Percentiles rank a stretch among this genome's conserved stretches.
phyloP scores from a whole-genome alignment of 2,113 vertebrate genomes.

The Protobothrops mucrosquamatus region DNA sequence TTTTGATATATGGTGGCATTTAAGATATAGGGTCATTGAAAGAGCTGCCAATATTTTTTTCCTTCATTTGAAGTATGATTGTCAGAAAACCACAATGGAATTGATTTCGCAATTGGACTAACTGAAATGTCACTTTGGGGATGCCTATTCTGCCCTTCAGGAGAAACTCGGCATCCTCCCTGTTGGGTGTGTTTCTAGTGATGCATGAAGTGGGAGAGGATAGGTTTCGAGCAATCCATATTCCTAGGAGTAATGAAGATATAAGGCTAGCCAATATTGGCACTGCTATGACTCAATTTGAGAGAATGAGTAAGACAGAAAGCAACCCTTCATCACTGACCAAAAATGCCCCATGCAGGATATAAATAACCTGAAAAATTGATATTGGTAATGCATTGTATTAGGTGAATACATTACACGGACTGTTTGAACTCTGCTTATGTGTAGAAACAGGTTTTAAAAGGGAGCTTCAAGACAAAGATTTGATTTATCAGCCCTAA shows the following conservation, averaged over 20 bases:
- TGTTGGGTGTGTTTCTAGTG: neutral
- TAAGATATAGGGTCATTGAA: slow-evolving; percentile 21
- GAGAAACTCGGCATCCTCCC: neutral
- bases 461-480: neutral
- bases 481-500: slow-evolving; percentile 3
- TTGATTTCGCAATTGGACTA: slow-evolving; percentile 8
- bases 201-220: neutral
- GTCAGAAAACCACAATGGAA: slow-evolving; percentile 3
- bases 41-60: slow-evolving; percentile 1
- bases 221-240: neutral
- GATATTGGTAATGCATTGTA: slow-evolving; percentile 11
- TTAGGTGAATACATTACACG: slow-evolving; percentile 10
- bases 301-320: slow-evolving; percentile 23
- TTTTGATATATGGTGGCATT: slow-evolving; percentile 26
- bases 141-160: neutral
- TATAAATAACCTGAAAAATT: slow-evolving; percentile 42
- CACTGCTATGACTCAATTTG: slow-evolving; percentile 17
- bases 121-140: neutral
- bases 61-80: slow-evolving; percentile 30
- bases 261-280: slow-evolving; percentile 9
- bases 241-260: slow-evolving; percentile 29
- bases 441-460: slow-evolving; percentile 24
- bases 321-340: neutral
- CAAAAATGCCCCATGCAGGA: slow-evolving; percentile 16
- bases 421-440: slow-evolving; percentile 14